These are phyloP conservation scores for Tachypleus tridentatus DNA, from an alignment of 1,140 invertebrate genomes.

Conservation along the genomic window DNA sequence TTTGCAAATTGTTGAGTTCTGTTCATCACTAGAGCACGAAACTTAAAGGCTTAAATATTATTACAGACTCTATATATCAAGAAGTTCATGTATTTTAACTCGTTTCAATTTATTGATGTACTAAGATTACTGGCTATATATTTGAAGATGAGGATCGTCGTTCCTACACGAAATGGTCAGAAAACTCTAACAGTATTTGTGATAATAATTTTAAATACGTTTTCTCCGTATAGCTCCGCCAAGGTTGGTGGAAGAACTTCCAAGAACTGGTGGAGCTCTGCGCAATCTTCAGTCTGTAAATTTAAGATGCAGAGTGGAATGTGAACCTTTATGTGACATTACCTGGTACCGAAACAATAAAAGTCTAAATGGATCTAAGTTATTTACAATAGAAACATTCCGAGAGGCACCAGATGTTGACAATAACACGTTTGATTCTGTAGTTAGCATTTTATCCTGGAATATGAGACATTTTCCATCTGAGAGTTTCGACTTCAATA, in stretches of 20 bases:
- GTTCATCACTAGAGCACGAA: no score
- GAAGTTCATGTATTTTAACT: no score
- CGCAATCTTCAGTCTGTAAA: conserved; percentile 46
- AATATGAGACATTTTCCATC: conserved; percentile 49
- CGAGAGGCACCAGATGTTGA: conserved; percentile 38
- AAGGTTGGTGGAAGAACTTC: conserved; percentile 65
- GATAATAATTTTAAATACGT: no score
- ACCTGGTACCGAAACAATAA: conserved; percentile 59
- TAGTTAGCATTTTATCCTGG: conserved; percentile 63
- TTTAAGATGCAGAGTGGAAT: conserved; percentile 74
- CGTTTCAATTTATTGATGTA: no score
- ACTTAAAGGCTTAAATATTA: no score
- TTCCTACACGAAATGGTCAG: no score
- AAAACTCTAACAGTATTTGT: no score
- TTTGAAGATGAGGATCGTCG: no score
- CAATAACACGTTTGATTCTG: conserved; percentile 68
- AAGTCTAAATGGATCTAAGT: conserved; percentile 17
- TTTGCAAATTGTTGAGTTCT: no score
- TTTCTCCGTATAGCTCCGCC: conserved; percentile 53
- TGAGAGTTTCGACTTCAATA: conserved; percentile 52
- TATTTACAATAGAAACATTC: conserved; percentile 44
- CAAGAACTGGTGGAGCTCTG: conserved; percentile 54
- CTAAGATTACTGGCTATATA: no score
- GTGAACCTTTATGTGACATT: conserved; percentile 63
- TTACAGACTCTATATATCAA: no score